Base-by-base conservation (phyloP, 1,140 invertebrate genomes). In the Heliconius congener region DNA sequence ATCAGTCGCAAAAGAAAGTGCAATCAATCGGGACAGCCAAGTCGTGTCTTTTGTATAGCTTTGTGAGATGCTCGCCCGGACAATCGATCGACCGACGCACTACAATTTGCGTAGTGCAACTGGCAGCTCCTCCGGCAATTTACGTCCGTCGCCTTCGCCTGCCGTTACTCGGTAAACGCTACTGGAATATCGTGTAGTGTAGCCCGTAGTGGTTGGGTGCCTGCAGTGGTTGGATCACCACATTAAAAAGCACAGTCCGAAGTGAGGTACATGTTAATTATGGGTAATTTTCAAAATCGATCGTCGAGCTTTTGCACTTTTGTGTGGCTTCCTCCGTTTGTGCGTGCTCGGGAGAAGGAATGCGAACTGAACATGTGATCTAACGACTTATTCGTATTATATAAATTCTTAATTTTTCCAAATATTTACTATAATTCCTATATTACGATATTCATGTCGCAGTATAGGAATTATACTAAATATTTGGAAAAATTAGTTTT, bases 261-360 rank as follows among this genome's bases (percentile, higher is more conserved):
- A 91, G 87, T 88, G 87, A 90, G 90, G 93, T 93, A 90, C 91
- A 92, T 88, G 88, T 88, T 94, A 94, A 94, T 94, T 94, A 90
- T 88, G 90, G 91, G 91, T 86, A 94, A 93, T 93, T 94, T 94
- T 93, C 88, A 93, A 93, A 94, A 94, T 93, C 91, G 92, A 90
- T 91, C 87, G 90, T 82, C 91, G 88, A 93, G 89, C 91, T 90
- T 93, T 93, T 85, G 86, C 87, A 81, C 85, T 87, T 85, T 83
- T 90, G 87, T 82, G 86, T 82, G 86, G 90, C 89, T 92, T 92
- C 89, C 88, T 92, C 88, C 86, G 86, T 89, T 91, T 81, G 81
- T 85, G 85, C 78, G 79, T 87, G 87, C 83, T 86, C 82, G 80
- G 88, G 85, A 84, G 3, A 83, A 42, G 30, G 34, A 88, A 84